phyloP scores from a whole-genome alignment of 2,797 vertebrate species.

The Dendrocincla tyrannina region DNA sequence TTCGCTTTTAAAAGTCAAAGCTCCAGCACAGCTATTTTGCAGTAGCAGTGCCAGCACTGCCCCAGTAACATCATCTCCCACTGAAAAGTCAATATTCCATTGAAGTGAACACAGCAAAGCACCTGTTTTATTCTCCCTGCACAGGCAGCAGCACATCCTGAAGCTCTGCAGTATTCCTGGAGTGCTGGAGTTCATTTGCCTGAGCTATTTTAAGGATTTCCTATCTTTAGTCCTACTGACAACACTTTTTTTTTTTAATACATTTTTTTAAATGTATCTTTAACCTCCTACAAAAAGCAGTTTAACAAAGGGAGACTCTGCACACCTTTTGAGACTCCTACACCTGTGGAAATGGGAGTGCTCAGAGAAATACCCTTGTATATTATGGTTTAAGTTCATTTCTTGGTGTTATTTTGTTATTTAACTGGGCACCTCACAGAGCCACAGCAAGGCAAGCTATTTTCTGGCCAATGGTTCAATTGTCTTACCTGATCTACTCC shows the following conservation, averaged over 20 bases:
- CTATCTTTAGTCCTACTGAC: slow-evolving; percentile 2
- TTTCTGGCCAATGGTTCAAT: background rate
- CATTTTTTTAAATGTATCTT: background rate
- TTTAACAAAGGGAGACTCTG: background rate
- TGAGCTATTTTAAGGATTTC: slow-evolving; percentile 4
- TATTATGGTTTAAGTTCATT: background rate
- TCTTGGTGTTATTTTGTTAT: background rate
- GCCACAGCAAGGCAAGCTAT: background rate
- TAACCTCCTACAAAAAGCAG: background rate
- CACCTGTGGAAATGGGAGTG: background rate
- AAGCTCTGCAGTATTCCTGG: background rate
- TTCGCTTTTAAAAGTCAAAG: background rate
- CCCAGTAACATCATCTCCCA: background rate
- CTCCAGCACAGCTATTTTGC: background rate
- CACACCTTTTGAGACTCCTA: background rate
- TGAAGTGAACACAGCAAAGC: background rate
- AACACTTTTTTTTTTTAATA: background rate
- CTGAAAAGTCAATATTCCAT: accelerated
- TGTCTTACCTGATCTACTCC: background rate
- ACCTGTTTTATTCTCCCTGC: background rate
- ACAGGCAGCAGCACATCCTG: background rate
- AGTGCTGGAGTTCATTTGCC: background rate
- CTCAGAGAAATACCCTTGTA: background rate
- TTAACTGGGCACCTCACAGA: background rate
- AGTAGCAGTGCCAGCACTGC: background rate